phyloP scores from a whole-genome alignment of 2,888 invertebrate genomes.

The Papilio gigon region DNA sequence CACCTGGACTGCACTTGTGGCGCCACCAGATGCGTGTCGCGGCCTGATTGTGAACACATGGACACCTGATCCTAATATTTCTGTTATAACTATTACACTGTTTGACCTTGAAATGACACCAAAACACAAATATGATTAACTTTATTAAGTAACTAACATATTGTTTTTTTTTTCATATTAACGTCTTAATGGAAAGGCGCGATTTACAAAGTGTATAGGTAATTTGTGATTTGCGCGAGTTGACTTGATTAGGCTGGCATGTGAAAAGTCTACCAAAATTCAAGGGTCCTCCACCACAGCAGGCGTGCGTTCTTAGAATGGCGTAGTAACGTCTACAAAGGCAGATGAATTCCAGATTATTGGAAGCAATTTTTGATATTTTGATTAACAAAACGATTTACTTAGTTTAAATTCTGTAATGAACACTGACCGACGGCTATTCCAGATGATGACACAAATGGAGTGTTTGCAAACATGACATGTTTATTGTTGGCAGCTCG shows the following conservation, averaged over 20 bases:
- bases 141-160: not conserved
- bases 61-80: not conserved
- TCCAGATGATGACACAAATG: not conserved
- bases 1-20: conserved; percentile 8
- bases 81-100: not conserved
- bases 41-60: not conserved
- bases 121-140: not conserved
- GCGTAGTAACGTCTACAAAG: too few relatives aligned
- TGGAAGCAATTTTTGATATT: too few relatives aligned
- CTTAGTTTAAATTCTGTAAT: not conserved
- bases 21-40: conserved; percentile 12
- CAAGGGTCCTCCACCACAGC: too few relatives aligned
- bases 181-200: too few relatives aligned
- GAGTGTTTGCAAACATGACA: conserved; percentile 5
- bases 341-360: too few relatives aligned
- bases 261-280: too few relatives aligned
- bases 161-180: not conserved
- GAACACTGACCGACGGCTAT: not conserved
- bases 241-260: too few relatives aligned
- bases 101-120: not conserved
- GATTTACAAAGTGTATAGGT: too few relatives aligned
- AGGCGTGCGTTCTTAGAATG: too few relatives aligned
- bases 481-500: conserved; percentile 11
- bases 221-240: too few relatives aligned
- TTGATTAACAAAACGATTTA: too few relatives aligned